Evolutionary conservation across 2,888 invertebrate species (phyloP), one percentile per base, ranked within the genome.

Genomic region (Eledona agricola): DNA sequence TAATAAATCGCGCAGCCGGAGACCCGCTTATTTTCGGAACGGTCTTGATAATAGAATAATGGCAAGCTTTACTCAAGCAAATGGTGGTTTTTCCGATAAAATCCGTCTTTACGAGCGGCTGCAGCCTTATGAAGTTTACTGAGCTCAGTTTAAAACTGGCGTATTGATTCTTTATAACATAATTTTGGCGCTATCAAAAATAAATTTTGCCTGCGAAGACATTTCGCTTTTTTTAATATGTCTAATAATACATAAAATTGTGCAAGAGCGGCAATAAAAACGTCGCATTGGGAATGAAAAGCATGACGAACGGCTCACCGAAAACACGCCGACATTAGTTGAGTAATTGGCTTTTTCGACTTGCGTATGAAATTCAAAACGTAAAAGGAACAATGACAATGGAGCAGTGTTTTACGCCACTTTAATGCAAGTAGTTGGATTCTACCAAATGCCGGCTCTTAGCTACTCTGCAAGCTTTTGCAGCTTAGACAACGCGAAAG

Each of bases 131-230:
- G 34, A 35, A 46, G 34, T 46, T 49, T 49, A 38, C 37, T 35
- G 38, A 45, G 45, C 31, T 43, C 37, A 26, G 35, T 45, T 15
- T 34, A 31, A 51, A 51, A 29, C 43, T 28, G 38, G 17, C 22
- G 31, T 52, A 52, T 52, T 46, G 52, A 52, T 52, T 32, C 32
- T 25, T 38, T 25, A 25, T 40, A 46, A 37, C 37, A 22, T 37
- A 37, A 37, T 51, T 51, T 26, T 20, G 12, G 16, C 12, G 12
- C 16, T 25, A 32, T 42, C 35, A 28, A 34, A 22, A 51, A 35
- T 51, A 31, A 38, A 22, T 49, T 38, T 38, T 29, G 28, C 1
- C 7, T n/a, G n/a, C n/a, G 9, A 38, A 20, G 12, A 13, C 13
- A 11, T 20, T 16, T 26, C 3, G 34, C 10, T 20, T 11, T 10